These are phyloP conservation scores for Anhinga rufa DNA, from an alignment of 2,113 vertebrate species.

Conservation along the genomic window DNA sequence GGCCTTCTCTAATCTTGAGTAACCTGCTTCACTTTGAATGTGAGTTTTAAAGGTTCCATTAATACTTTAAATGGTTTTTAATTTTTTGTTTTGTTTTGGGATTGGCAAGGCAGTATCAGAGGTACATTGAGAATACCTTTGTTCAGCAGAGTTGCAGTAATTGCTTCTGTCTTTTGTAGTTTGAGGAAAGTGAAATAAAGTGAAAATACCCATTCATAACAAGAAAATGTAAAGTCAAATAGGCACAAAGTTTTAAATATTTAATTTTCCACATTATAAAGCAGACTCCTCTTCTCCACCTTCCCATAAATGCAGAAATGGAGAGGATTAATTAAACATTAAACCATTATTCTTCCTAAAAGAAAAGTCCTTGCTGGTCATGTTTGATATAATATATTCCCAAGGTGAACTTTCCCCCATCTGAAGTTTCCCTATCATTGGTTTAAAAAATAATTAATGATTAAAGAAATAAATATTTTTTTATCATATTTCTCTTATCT, in stretches of 20 bases:
- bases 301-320: conserved; percentile 77
- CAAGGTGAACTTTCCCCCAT: conserved; percentile 66
- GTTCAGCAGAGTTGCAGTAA: conserved; percentile 59
- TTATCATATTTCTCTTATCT: neutral
- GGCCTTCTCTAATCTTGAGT: conserved; percentile 31
- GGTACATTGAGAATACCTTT: conserved; percentile 46
- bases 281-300: conserved; percentile 66
- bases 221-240: conserved; percentile 77
- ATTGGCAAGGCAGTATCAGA: conserved; percentile 45
- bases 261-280: conserved; percentile 82
- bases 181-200: conserved; percentile 68
- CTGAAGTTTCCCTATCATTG: neutral
- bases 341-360: conserved; percentile 73
- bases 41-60: conserved; percentile 57
- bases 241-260: conserved; percentile 79
- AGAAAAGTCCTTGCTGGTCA: conserved; percentile 62
- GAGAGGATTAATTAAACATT: conserved; percentile 81
- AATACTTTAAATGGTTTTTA: conserved; percentile 36
- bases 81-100: conserved; percentile 64
- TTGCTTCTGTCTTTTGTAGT: conserved; percentile 63
- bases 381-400: conserved; percentile 63
- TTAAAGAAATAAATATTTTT: conserved; percentile 18
- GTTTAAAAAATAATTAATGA: conserved; percentile 52
- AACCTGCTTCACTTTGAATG: neutral
- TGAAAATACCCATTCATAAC: conserved; percentile 73